Conservation (phyloP, 2,113 vertebrate species). For the Hydrochoerus hydrochaeris region DNA sequence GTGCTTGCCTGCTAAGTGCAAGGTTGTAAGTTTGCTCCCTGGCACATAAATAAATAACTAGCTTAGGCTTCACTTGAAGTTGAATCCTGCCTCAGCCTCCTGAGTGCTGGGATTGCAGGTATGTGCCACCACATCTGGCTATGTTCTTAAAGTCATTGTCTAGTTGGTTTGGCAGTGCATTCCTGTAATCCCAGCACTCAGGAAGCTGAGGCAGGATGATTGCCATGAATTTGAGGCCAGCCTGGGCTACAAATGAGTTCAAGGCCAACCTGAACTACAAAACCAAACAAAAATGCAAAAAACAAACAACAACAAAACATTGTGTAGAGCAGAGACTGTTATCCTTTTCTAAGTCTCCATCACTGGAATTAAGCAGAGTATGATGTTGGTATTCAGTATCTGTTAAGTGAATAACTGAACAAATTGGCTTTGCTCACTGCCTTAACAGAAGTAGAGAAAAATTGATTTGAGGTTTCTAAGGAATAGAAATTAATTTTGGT, state of each 20-base stretch:
- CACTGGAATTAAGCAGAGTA: neutral
- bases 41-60: neutral
- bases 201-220: neutral
- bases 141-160: neutral
- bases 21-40: too few relatives aligned
- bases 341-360: conserved; percentile 30
- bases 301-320: neutral
- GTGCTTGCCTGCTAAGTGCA: too few relatives aligned
- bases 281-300: neutral
- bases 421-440: neutral
- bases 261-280: neutral
- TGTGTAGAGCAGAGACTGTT: neutral
- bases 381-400: neutral
- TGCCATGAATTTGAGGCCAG: neutral
- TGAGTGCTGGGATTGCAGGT: neutral
- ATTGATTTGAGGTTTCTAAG: conserved; percentile 51
- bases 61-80: neutral
- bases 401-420: conserved; percentile 2
- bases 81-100: neutral
- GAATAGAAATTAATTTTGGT: conserved; percentile 53
- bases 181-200: neutral
- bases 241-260: neutral
- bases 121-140: neutral
- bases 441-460: conserved; percentile 46
- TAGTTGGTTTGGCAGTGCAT: neutral